A percentile compares a stretch with the other conserved stretches of the same genome.
Conservation (phyloP, 1,140 invertebrate genomes). For the Oscheius sp. region DNA sequence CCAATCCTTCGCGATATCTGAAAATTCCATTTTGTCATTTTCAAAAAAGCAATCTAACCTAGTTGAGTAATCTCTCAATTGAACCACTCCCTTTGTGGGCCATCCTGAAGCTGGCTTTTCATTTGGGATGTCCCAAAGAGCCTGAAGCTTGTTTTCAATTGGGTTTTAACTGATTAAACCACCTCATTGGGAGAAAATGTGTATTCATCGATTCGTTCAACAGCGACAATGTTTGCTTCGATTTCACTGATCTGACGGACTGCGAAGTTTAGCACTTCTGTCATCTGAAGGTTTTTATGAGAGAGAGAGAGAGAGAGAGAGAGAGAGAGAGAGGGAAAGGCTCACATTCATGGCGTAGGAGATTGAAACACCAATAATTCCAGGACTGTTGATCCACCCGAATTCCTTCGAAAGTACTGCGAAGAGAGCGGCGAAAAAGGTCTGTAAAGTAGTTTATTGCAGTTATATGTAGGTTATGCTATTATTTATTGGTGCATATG, state of each 20-base stretch:
- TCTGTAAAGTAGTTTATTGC: too few relatives aligned
- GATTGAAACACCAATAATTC: slow-evolving; percentile 61
- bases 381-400: slow-evolving; percentile 67
- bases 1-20: slow-evolving; percentile 45
- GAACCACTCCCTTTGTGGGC: slow-evolving; percentile 61
- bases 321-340: not conserved
- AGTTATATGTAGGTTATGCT: too few relatives aligned
- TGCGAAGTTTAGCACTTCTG: slow-evolving; percentile 90
- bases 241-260: slow-evolving; percentile 93
- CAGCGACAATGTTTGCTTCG: slow-evolving; percentile 94
- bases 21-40: not conserved
- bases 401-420: slow-evolving; percentile 54
- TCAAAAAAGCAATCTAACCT: not conserved
- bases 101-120: slow-evolving; percentile 46
- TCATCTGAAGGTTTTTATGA: slow-evolving; percentile 67
- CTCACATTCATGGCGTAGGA: slow-evolving; percentile 56
- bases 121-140: slow-evolving; percentile 21
- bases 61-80: slow-evolving; percentile 59
- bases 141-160: not conserved
- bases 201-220: slow-evolving; percentile 95
- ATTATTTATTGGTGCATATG: too few relatives aligned
- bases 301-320: not conserved
- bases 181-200: slow-evolving; percentile 61
- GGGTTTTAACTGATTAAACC: not conserved
- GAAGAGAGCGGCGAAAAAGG: slow-evolving; percentile 65